phyloP scores from a whole-genome alignment of 1,140 invertebrate genomes.

The Littorina saxatilis region DNA sequence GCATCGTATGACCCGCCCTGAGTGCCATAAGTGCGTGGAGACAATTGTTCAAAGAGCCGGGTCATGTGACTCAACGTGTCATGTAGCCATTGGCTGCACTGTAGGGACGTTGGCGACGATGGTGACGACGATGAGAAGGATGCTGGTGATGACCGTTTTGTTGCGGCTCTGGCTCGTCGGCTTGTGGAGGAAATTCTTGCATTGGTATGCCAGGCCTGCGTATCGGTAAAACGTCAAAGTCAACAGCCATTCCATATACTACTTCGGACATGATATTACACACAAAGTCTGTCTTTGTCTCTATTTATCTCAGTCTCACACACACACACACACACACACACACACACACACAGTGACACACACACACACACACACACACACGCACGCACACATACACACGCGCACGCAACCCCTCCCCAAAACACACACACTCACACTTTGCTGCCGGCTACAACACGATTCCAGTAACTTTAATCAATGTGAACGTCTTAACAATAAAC shows the following conservation, averaged over 20 bases:
- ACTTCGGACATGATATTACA: too few species aligned
- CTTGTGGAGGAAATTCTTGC: conserved; percentile 28
- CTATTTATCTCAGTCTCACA: too few species aligned
- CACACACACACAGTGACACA: not conserved
- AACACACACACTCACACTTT: not conserved
- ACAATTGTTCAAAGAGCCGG: too few species aligned
- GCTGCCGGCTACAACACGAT: too few species aligned
- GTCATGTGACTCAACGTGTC: not conserved
- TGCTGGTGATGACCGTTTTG: not conserved
- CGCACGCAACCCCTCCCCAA: not conserved
- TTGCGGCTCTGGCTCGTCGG: not conserved
- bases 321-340: not conserved
- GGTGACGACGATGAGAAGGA: not conserved
- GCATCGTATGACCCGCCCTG: too few species aligned
- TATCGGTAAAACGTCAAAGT: not conserved
- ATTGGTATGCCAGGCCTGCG: conserved; percentile 29
- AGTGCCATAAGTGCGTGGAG: too few species aligned
- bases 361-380: conserved; percentile 11
- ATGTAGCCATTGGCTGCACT: conserved; percentile 23
- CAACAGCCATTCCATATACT: too few species aligned
- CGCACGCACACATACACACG: conserved; percentile 19
- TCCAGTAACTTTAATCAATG: too few species aligned
- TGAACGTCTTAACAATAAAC: too few species aligned
- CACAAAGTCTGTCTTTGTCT: too few species aligned
- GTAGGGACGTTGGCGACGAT: conserved; percentile 21